Percentiles rank a stretch among this genome's conserved stretches.
These are phyloP conservation scores for Tenthredo notha DNA, from an alignment of 2,888 invertebrate species.

Conservation along the genomic window DNA sequence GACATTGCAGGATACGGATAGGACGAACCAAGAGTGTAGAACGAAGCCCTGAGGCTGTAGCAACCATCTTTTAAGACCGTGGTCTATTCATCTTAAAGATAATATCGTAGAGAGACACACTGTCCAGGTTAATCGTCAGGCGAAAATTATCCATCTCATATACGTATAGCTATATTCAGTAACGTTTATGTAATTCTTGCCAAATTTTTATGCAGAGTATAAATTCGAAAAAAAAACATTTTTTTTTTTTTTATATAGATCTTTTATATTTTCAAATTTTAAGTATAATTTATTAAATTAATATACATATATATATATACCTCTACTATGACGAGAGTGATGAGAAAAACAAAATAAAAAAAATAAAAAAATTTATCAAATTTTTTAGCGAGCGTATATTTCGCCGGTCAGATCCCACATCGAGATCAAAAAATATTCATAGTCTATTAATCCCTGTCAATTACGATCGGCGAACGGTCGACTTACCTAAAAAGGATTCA, in stretches of 20 bases:
- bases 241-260: neutral
- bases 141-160: constrained; percentile 1
- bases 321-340: too few species aligned
- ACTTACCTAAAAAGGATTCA: constrained; percentile 46
- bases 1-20: constrained; percentile 1
- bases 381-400: neutral
- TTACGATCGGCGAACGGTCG: constrained; percentile 41
- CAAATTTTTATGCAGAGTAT: neutral
- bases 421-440: constrained; percentile 44
- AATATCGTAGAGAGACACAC: constrained; percentile 63
- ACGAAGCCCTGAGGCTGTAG: constrained; percentile 1
- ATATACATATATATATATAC: neutral
- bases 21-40: neutral
- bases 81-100: constrained; percentile 69
- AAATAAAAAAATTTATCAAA: neutral
- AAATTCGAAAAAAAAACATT: too few species aligned
- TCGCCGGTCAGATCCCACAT: neutral
- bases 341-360: too few species aligned
- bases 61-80: constrained; percentile 55
- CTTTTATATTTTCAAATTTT: neutral
- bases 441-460: constrained; percentile 50
- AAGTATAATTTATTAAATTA: neutral
- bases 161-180: neutral
- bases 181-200: neutral
- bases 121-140: constrained; percentile 12